Evolutionary conservation across 2,888 invertebrate species (phyloP).

Genomic region (Eupelmus urozonus): DNA sequence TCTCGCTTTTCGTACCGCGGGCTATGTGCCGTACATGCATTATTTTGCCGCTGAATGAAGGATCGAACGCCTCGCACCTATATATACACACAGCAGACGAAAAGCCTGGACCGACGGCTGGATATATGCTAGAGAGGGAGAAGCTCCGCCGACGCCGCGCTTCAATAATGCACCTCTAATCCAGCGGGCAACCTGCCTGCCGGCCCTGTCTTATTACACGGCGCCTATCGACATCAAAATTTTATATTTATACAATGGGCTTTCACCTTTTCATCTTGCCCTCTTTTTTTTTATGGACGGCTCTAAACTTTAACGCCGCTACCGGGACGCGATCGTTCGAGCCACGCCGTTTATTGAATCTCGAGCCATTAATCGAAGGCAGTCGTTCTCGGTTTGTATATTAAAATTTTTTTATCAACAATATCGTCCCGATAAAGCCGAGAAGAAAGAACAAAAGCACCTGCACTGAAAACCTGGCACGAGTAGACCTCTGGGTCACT

Average conservation of each 20-base stretch:
- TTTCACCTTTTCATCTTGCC: background rate
- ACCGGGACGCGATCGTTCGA: no score
- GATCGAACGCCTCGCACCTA: conserved; percentile 11
- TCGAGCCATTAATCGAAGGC: no score
- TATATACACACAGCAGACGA: conserved; percentile 18
- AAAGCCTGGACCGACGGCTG: conserved; percentile 24
- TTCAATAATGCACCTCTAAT: conserved; percentile 51
- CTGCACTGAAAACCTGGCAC: background rate
- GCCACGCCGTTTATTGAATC: no score
- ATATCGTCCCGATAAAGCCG: no score
- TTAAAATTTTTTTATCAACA: no score
- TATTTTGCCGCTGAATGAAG: conserved; percentile 70
- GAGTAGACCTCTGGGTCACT: background rate
- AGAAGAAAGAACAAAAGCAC: background rate
- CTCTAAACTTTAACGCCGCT: background rate
- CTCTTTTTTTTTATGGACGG: background rate
- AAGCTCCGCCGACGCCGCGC: background rate
- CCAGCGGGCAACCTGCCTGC: background rate
- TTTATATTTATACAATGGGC: background rate
- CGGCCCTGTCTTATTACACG: conserved; percentile 40
- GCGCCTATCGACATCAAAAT: conserved; percentile 14
- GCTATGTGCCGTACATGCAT: conserved; percentile 71
- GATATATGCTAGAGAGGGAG: no score
- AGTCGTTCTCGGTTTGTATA: no score
- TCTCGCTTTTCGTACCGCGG: conserved; percentile 73